phyloP scores from a whole-genome alignment of 1,140 invertebrate species.

The Cardiocondyla obscurior region DNA sequence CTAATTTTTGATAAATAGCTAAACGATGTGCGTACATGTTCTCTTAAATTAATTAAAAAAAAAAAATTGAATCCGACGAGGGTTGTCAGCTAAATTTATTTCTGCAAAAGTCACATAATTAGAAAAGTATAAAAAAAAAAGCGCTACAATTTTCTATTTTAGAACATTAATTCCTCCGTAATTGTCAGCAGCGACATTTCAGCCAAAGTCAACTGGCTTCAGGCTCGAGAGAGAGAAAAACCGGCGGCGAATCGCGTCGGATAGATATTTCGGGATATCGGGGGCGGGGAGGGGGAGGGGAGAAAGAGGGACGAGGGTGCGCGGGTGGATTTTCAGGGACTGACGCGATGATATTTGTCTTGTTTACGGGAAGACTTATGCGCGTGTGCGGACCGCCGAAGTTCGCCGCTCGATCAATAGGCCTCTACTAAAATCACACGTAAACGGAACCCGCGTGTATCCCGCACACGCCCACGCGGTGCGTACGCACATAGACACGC shows the following conservation, averaged over 20 bases:
- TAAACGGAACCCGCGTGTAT: conserved; percentile 67
- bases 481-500: conserved; percentile 42
- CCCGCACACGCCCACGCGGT: conserved; percentile 39
- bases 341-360: conserved; percentile 83
- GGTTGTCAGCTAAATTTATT: not conserved
- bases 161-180: not conserved
- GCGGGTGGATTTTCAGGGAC: conserved; percentile 77
- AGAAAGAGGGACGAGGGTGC: too few relatives aligned
- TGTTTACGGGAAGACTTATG: conserved; percentile 83
- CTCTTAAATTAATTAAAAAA: not conserved
- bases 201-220: not conserved
- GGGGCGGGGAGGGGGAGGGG: too few relatives aligned
- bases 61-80: not conserved
- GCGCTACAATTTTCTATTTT: not conserved
- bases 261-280: conserved; percentile 53
- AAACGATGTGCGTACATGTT: not conserved
- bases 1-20: not conserved
- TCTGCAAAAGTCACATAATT: not conserved
- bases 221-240: not conserved
- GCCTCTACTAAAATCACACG: conserved; percentile 82
- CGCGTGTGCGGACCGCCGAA: conserved; percentile 82
- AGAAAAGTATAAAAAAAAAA: not conserved
- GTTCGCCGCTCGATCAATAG: conserved; percentile 82
- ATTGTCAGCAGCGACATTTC: conserved; percentile 21
- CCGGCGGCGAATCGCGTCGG: conserved; percentile 44